Base-by-base conservation (phyloP, 2,113 vertebrate species). In the Podarcis raffonei region DNA sequence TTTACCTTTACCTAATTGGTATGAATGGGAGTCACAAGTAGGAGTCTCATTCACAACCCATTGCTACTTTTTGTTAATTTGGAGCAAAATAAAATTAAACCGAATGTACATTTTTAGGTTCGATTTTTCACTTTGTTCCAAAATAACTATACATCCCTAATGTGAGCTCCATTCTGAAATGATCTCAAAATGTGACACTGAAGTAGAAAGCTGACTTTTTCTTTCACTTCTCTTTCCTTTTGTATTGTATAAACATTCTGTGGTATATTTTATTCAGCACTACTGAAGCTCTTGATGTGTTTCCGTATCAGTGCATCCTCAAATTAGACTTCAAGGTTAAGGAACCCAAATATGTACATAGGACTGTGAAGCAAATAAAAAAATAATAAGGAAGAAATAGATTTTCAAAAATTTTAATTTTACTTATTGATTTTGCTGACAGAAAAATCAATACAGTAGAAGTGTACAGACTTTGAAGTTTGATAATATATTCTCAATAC, bases 381-480 rank as follows among this genome's bases (percentile, higher is more conserved):
- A 57, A 48, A 78, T 66, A 65, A 39, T 20, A 94, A 95, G 89
- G 37, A 95, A 96, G 89, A 3, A 92, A 85, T 69, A 84, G 65
- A 84, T 89, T 87, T 93, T 87, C 92, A 91, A 94, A 96, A 89
- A 87, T 94, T 96, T 94, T 94, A 92, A 95, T 93, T 94, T 94
- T 90, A 65, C 20, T 89, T 86, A 90, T 91, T 92, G 95, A 93
- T 95, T 96, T 95, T 94, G 48, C 74, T 88, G 88, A 94, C 92
- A 94, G 87, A 95, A 96, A 95, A 96, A 95, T 93, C 91, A 92
- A 87, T 96, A 87, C 75, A 90, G 90, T 87, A 93, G 89, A 92
- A 92, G 92, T 89, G 89, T 91, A 94, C 85, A 94, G 87, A 79
- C 83, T 92, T 91, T 88, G 68, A 93, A 94, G 86, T 89, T 84